These are phyloP conservation scores for Orthosia incerta DNA, from an alignment of 2,888 invertebrate species.

Conservation along the genomic window DNA sequence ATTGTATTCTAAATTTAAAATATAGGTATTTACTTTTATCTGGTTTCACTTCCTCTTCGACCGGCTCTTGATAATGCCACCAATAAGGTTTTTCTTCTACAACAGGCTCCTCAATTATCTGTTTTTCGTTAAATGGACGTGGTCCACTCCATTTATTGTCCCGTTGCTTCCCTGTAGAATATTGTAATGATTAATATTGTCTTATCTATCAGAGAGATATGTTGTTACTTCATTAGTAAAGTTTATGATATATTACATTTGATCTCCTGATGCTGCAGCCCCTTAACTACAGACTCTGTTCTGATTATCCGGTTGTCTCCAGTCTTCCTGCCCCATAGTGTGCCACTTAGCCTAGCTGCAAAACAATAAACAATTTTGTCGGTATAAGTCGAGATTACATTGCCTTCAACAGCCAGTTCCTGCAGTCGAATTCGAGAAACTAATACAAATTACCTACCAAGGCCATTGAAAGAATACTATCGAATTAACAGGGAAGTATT, in stretches of 20 bases:
- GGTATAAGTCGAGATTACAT: background rate
- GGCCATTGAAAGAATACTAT: too few relatives aligned
- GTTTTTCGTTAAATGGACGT: conserved; percentile 3
- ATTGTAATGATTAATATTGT: background rate
- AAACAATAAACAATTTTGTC: conserved; percentile 16
- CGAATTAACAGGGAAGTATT: too few relatives aligned
- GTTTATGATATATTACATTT: conserved; percentile 32
- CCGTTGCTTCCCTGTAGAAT: conserved; percentile 25
- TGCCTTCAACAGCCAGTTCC: background rate
- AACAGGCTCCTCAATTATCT: conserved; percentile 4
- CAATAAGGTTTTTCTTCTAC: background rate
- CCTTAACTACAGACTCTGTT: conserved; percentile 25
- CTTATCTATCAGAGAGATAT: background rate
- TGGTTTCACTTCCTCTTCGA: conserved; percentile 23
- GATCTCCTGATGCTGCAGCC: conserved; percentile 9
- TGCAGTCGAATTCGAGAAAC: background rate
- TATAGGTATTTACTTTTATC: conserved; percentile 34
- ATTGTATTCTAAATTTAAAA: too few relatives aligned
- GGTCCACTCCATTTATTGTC: conserved; percentile 40
- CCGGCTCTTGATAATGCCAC: background rate
- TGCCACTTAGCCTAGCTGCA: conserved; percentile 8
- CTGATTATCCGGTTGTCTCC: conserved; percentile 28
- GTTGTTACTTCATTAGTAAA: conserved; percentile 11
- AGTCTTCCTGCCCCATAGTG: conserved; percentile 35
- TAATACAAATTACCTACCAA: too few relatives aligned